Percentiles rank a stretch among this genome's conserved stretches.
These are phyloP conservation scores for Arothron firmamentum DNA, from an alignment of 2,113 vertebrate species.

Conservation along the genomic window DNA sequence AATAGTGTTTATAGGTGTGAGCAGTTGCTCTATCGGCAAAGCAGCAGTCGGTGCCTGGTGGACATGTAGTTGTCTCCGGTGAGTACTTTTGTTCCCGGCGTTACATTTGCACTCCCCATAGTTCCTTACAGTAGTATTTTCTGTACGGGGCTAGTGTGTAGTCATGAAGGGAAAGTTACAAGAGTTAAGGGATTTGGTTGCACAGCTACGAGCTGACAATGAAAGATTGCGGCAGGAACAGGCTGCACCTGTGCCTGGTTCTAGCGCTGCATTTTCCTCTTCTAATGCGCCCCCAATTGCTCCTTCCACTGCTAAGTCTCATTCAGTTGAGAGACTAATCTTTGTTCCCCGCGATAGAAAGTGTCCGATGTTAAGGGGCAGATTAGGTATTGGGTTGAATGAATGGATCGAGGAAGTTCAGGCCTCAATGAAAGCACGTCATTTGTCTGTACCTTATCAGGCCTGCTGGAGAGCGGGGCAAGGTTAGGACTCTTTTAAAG, in stretches of 20 bases:
- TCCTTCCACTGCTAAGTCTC: neutral
- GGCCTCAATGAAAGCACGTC: constrained; percentile 1
- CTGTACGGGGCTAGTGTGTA: neutral
- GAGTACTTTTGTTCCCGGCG: too few species aligned
- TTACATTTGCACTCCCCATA: too few species aligned
- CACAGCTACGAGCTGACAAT: neutral
- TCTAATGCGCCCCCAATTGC: too few species aligned
- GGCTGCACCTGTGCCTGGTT: neutral
- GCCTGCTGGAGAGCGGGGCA: too few species aligned
- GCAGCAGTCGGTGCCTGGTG: too few species aligned
- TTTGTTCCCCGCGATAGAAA: constrained; percentile 1
- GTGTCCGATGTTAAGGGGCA: neutral
- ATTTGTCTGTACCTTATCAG: neutral
- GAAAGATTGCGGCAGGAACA: neutral
- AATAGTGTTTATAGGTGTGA: neutral
- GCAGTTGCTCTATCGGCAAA: too few species aligned
- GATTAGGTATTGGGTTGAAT: neutral
- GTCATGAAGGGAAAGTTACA: neutral
- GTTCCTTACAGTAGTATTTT: too few species aligned
- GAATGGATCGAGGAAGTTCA: constrained; percentile 1
- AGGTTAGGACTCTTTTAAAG: too few species aligned
- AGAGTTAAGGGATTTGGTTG: neutral
- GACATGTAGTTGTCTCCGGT: too few species aligned
- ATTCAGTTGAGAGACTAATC: neutral
- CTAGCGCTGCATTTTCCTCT: neutral